Evolutionary conservation across 2,888 invertebrate genomes (phyloP).

Genomic region (Pachliopta kotzebuea): DNA sequence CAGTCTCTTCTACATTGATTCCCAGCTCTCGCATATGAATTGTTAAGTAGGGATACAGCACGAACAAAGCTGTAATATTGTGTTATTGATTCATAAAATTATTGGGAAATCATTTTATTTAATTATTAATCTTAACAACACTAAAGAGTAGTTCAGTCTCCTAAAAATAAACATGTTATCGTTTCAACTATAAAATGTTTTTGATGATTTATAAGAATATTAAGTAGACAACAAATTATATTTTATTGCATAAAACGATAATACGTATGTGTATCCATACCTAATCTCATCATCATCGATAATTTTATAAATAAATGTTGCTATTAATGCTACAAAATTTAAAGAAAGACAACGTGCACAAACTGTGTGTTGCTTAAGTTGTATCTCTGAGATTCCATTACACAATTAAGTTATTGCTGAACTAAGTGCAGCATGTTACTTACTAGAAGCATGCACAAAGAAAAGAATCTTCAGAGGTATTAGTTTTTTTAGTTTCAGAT

Average conservation of each 20-base stretch:
- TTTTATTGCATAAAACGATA: too few species aligned
- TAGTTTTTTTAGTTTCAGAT: slow-evolving; percentile 86
- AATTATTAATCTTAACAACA: background rate
- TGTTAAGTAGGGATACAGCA: slow-evolving; percentile 89
- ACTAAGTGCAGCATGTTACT: slow-evolving; percentile 57
- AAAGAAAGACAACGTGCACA: background rate
- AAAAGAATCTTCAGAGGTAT: slow-evolving; percentile 87
- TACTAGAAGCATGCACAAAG: slow-evolving; percentile 89
- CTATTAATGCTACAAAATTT: background rate
- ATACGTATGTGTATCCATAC: too few species aligned
- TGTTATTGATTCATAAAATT: background rate
- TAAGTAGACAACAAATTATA: too few species aligned
- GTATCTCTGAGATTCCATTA: slow-evolving; percentile 21
- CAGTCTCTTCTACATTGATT: slow-evolving; percentile 89
- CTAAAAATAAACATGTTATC: too few species aligned
- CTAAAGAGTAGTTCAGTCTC: too few species aligned
- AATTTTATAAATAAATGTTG: background rate
- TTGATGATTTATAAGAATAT: too few species aligned
- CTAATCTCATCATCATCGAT: background rate
- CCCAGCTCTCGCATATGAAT: slow-evolving; percentile 90
- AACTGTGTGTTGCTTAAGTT: background rate
- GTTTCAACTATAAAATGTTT: too few species aligned
- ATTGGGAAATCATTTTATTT: background rate
- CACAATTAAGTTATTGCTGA: slow-evolving; percentile 11
- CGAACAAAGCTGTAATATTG: slow-evolving; percentile 82